These are phyloP conservation scores for Dendrolimus pini DNA, from an alignment of 2,888 invertebrate species.

Conservation along the genomic window DNA sequence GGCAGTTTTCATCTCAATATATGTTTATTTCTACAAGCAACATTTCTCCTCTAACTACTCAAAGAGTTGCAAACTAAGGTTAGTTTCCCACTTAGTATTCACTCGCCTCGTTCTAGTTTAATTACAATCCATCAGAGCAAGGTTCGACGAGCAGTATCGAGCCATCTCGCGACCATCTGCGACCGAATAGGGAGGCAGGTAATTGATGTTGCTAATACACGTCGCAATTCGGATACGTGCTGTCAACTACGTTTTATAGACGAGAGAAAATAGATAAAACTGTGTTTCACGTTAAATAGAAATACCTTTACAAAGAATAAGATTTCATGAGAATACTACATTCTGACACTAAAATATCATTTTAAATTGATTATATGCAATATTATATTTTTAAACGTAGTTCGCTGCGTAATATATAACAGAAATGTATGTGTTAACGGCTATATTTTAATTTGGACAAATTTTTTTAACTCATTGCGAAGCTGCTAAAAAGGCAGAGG, in stretches of 20 bases:
- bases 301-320: not conserved
- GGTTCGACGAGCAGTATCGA: conserved; percentile 32
- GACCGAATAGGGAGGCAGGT: conserved; percentile 30
- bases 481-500: too few relatives aligned
- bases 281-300: not conserved
- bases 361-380: too few relatives aligned
- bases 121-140: conserved; percentile 50
- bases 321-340: too few relatives aligned
- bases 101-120: conserved; percentile 30
- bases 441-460: too few relatives aligned
- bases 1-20: too few relatives aligned
- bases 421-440: not conserved
- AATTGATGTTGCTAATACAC: conserved; percentile 48
- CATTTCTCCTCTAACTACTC: not conserved
- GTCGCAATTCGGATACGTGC: conserved; percentile 19
- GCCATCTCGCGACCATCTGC: conserved; percentile 27
- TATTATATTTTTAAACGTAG: too few relatives aligned
- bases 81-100: conserved; percentile 6
- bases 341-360: too few relatives aligned
- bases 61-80: conserved; percentile 2
- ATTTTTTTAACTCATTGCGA: too few relatives aligned
- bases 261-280: not conserved
- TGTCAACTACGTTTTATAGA: conserved; percentile 4
- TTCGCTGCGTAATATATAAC: not conserved
- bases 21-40: not conserved